Conservation (phyloP, 2,888 invertebrate genomes). For the Scaptomyza caliginosa region DNA sequence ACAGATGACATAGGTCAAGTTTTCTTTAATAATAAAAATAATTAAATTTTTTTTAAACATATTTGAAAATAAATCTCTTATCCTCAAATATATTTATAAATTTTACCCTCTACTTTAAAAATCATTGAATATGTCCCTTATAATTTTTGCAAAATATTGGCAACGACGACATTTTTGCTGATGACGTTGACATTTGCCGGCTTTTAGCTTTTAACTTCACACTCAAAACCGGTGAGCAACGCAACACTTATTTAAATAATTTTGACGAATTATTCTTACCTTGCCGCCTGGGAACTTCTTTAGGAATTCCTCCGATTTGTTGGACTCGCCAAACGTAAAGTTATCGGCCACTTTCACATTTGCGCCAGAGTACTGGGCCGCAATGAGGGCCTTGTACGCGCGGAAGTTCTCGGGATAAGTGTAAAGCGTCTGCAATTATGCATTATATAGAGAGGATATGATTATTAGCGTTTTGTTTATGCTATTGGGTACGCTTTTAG, state of each 20-base stretch:
- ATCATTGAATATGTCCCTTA: too few relatives aligned
- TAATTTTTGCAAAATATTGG: background rate
- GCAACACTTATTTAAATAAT: background rate
- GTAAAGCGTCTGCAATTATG: conserved; percentile 90
- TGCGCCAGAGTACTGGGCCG: conserved; percentile 97
- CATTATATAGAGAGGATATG: conserved; percentile 11
- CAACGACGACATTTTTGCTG: conserved; percentile 32
- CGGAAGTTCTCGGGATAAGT: conserved; percentile 99
- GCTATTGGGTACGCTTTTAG: conserved; percentile 1
- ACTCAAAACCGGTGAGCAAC: conserved; percentile 10
- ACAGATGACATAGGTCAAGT: background rate
- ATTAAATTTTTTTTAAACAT: too few relatives aligned
- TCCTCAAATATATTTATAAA: too few relatives aligned
- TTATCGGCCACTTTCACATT: conserved; percentile 92
- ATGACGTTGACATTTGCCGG: conserved; percentile 66
- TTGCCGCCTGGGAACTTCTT: conserved; percentile 99
- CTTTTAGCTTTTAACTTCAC: conserved; percentile 18
- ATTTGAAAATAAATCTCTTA: too few relatives aligned
- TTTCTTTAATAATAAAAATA: background rate
- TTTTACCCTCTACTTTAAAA: too few relatives aligned
- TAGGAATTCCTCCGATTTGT: conserved; percentile 93
- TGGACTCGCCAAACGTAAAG: conserved; percentile 97
- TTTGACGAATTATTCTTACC: conserved; percentile 86
- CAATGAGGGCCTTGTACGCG: conserved; percentile 98
- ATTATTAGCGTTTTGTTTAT: conserved; percentile 20